Conservation (phyloP, 2,113 vertebrate genomes). For the Bombycilla garrulus region DNA sequence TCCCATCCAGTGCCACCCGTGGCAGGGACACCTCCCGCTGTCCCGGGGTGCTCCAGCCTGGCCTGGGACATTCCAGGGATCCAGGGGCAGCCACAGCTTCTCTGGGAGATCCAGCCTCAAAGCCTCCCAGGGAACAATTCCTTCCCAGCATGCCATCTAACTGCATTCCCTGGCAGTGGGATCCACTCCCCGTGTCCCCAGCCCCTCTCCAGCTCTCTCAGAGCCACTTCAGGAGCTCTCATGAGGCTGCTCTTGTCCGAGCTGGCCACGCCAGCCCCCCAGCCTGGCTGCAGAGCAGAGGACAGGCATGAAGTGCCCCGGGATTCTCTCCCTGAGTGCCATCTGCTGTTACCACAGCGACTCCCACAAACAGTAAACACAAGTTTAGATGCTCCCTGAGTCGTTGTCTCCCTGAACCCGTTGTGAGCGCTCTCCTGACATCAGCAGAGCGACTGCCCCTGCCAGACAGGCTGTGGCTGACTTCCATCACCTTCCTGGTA, state of each 20-base stretch:
- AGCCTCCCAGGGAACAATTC: not conserved
- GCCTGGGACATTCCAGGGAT: not conserved
- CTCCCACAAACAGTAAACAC: not conserved
- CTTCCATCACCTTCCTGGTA: not conserved
- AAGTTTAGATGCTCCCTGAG: not conserved
- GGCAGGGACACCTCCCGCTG: not conserved
- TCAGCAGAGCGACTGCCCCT: not conserved
- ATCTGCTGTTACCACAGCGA: not conserved
- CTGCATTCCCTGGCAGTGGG: not conserved
- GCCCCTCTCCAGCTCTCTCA: not conserved
- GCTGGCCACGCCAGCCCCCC: not conserved
- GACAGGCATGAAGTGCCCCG: not conserved
- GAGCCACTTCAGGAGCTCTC: not conserved
- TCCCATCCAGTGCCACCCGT: fast-evolving
- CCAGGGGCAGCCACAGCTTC: not conserved
- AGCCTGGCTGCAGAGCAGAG: not conserved
- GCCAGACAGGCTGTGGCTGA: not conserved
- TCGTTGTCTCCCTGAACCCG: not conserved
- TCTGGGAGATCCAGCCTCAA: not conserved
- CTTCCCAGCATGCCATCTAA: not conserved
- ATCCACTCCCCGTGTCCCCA: not conserved
- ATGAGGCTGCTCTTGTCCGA: not conserved
- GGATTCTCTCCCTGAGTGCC: not conserved
- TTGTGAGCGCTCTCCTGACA: not conserved
- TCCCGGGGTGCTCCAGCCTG: not conserved